phyloP scores from a whole-genome alignment of 2,113 vertebrate genomes.

The Pyxicephalus adspersus region DNA sequence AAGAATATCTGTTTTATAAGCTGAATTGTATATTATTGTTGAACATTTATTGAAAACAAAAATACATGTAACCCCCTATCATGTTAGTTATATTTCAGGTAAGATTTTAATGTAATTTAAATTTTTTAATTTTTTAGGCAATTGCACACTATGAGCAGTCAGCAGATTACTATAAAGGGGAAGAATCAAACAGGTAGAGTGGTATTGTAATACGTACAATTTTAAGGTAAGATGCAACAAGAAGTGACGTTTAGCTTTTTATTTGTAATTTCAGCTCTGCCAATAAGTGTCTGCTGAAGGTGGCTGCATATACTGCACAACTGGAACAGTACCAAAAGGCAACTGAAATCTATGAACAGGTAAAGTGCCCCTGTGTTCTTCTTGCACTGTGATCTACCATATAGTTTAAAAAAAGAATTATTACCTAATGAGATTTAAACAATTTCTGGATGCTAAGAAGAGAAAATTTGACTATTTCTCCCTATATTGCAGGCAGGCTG shows the following conservation, averaged over 20 bases:
- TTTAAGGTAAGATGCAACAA: too few species aligned
- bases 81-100: too few species aligned
- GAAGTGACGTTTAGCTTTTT: not conserved
- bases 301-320: conserved; percentile 91
- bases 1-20: too few species aligned
- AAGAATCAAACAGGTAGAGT: conserved; percentile 91
- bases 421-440: too few species aligned
- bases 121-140: conserved; percentile 72
- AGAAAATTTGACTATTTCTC: too few species aligned
- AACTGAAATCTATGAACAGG: conserved; percentile 97
- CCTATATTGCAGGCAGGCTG: too few species aligned
- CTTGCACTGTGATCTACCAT: too few species aligned
- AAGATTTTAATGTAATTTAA: not conserved
- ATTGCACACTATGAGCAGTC: conserved; percentile 98
- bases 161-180: conserved; percentile 98
- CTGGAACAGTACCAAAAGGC: conserved; percentile 97
- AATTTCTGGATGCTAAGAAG: too few species aligned
- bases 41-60: too few species aligned
- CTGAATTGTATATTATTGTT: too few species aligned
- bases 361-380: conserved; percentile 54
- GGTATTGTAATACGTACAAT: not conserved
- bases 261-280: conserved; percentile 78
- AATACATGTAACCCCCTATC: too few species aligned
- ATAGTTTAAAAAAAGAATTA: too few species aligned
- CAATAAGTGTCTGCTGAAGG: conserved; percentile 98